Percentiles rank a stretch among this genome's conserved stretches.
phyloP scores from a whole-genome alignment of 2,888 invertebrate genomes.

The Rhamphomyia laevipes region DNA sequence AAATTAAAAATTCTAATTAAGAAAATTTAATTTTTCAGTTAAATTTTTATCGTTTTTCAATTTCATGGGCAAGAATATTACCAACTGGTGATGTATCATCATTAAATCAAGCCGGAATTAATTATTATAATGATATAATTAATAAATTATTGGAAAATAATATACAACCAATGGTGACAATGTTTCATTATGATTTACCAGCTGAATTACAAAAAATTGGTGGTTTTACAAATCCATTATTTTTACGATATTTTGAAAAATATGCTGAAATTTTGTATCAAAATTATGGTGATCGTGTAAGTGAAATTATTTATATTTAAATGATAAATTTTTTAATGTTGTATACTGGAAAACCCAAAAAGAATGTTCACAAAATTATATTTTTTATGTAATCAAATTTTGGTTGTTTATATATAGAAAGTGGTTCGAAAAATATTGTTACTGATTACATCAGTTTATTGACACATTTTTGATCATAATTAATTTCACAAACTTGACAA shows the following conservation, averaged over 20 bases:
- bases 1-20: background rate
- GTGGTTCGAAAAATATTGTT: too few relatives aligned
- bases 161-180: constrained; percentile 48
- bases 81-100: constrained; percentile 43
- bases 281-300: constrained; percentile 39
- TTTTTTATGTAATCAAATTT: too few relatives aligned
- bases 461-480: too few relatives aligned
- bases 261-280: constrained; percentile 39
- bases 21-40: constrained; percentile 15
- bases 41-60: constrained; percentile 45
- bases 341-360: too few relatives aligned
- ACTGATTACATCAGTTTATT: too few relatives aligned
- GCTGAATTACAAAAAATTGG: constrained; percentile 43
- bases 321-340: too few relatives aligned
- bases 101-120: constrained; percentile 47
- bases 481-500: too few relatives aligned
- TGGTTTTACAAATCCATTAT: constrained; percentile 39
- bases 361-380: too few relatives aligned
- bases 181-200: constrained; percentile 46
- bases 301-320: background rate
- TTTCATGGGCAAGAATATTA: constrained; percentile 52
- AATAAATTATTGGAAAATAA: constrained; percentile 46
- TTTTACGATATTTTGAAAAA: constrained; percentile 40
- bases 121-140: constrained; percentile 53
- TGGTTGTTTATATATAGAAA: too few relatives aligned